Evolutionary conservation across 2,888 invertebrate genomes (phyloP).

Genomic region (Lucinisca nassula): DNA sequence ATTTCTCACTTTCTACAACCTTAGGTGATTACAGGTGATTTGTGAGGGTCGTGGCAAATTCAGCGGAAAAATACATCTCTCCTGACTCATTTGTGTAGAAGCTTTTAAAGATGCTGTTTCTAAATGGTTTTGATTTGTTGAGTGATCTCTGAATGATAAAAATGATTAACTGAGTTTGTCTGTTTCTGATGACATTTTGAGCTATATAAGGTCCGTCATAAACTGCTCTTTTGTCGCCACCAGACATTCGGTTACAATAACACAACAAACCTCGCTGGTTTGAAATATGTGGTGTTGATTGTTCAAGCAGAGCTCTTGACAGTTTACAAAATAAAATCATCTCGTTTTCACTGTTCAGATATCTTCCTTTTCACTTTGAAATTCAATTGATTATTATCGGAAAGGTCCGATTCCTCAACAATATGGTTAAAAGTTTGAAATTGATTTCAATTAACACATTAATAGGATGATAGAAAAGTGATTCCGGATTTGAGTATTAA

Average conservation of each 20-base stretch:
- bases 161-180: slow-evolving; percentile 17
- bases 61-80: slow-evolving; percentile 16
- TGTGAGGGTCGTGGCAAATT: slow-evolving; percentile 7
- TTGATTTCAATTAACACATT: slow-evolving; percentile 15
- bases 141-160: slow-evolving; percentile 23
- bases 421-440: slow-evolving; percentile 1
- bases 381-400: neutral
- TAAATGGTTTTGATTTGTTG: slow-evolving; percentile 7
- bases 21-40: slow-evolving; percentile 12
- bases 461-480: neutral
- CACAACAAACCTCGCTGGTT: slow-evolving; percentile 2
- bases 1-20: slow-evolving; percentile 41
- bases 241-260: slow-evolving; percentile 20
- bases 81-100: neutral
- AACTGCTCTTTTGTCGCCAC: slow-evolving; percentile 3
- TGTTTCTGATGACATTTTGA: slow-evolving; percentile 10
- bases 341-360: slow-evolving; percentile 18
- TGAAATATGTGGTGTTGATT: slow-evolving; percentile 21
- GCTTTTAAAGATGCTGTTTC: neutral
- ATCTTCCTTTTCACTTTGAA: slow-evolving; percentile 15
- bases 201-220: neutral
- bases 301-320: neutral
- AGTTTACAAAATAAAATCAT: slow-evolving; percentile 17
- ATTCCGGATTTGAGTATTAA: slow-evolving; percentile 4
- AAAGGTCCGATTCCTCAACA: neutral